Evolutionary conservation across 1,140 invertebrate species (phyloP).

Genomic region (Sarcophaga peregrina): DNA sequence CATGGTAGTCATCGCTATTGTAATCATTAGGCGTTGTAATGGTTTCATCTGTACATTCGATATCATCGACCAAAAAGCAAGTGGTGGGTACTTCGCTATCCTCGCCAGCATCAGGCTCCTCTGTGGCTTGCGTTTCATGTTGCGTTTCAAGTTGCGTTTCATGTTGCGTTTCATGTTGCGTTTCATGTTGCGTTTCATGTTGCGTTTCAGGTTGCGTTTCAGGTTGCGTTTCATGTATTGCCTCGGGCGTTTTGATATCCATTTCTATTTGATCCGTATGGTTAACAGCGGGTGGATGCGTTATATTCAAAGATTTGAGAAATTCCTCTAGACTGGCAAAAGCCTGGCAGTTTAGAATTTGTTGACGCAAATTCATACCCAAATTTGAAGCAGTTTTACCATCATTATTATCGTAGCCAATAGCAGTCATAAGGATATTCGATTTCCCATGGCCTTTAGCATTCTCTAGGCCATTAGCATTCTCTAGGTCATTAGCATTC

Average conservation of each 20-base stretch:
- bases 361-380: constrained; percentile 25
- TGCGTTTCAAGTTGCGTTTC: no score
- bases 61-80: no score
- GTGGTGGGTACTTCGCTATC: no score
- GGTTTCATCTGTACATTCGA: no score
- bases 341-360: constrained; percentile 41
- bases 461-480: neutral
- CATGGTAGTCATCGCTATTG: no score
- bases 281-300: neutral
- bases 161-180: no score
- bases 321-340: constrained; percentile 38
- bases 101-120: neutral
- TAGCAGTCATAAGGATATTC: neutral
- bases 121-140: neutral
- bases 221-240: neutral
- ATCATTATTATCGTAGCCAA: neutral
- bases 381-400: neutral
- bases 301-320: constrained; percentile 29
- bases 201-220: no score
- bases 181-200: no score
- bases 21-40: no score
- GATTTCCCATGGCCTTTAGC: neutral
- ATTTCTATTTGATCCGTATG: neutral
- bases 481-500: neutral
- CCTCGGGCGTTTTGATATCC: neutral